Evolutionary conservation across 2,113 vertebrate genomes (phyloP).

Genomic region (Terrapene triunguis): DNA sequence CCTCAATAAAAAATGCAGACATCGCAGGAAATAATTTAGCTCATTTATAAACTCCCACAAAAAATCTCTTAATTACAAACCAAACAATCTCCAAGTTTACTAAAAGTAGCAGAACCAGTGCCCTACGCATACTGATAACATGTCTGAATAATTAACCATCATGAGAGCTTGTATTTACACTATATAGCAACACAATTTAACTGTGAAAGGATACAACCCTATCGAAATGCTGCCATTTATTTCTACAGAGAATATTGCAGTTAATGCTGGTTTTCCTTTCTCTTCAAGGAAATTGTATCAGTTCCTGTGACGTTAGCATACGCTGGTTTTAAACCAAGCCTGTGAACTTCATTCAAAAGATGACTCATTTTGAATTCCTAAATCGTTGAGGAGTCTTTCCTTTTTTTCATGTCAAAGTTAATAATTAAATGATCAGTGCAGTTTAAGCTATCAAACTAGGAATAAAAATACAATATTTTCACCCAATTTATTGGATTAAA

Average conservation of each 20-base stretch:
- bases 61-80: not conserved
- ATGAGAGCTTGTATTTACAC: not conserved
- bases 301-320: not conserved
- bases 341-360: slow-evolving; percentile 21
- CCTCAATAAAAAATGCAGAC: not conserved
- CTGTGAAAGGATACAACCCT: not conserved
- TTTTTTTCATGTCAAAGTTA: slow-evolving; percentile 43
- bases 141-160: not conserved
- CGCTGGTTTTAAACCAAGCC: not conserved
- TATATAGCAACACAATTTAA: not conserved
- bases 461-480: slow-evolving; percentile 58
- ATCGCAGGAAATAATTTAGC: not conserved
- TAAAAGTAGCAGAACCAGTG: not conserved
- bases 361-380: slow-evolving; percentile 48
- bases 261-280: slow-evolving; percentile 13
- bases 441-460: slow-evolving; percentile 51
- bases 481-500: slow-evolving; percentile 38
- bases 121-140: not conserved
- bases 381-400: slow-evolving; percentile 33
- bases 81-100: not conserved
- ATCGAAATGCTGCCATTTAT: not conserved
- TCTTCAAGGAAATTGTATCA: not conserved
- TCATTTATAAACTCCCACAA: not conserved
- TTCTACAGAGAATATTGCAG: not conserved
- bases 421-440: slow-evolving; percentile 65